Base-by-base conservation (phyloP, 2,797 vertebrate species). In the Euphonia xanthogaster region DNA sequence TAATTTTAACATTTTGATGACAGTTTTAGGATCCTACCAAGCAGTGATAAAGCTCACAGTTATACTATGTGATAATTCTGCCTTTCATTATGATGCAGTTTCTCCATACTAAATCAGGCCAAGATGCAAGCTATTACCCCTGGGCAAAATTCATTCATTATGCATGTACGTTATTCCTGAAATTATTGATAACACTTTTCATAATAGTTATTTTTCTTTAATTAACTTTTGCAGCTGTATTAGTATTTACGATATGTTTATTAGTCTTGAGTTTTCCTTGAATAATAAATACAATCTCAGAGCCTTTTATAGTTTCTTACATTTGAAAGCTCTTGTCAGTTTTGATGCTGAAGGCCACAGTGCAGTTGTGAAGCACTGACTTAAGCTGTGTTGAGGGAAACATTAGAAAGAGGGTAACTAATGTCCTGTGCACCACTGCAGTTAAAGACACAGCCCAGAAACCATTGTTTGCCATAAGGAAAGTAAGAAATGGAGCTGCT, bases 121-220 rank as follows among this genome's bases (percentile, higher is more conserved):
- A 97, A 97, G 98, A 98, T 93, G 96, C 97, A 98, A 98, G 98
- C 98, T 97, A 97, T 98, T 97, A 98, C 98, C 99, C 98, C 88
- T 94, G 96, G 99, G 99, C 98, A 98, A 98, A 97, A 97, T 96
- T 97, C 97, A 99, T 99, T 98, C 97, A 99, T 99, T 98, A 99
- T 99, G 97, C 97, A 98, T 98, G 98, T 98, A 97, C 45, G 65
- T 99, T 98, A 98, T 99, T 99, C 98, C 98, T 98, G 98, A 97
- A 98, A 99, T 98, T 99, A 99, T 99, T 98, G 98, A 98, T 98
- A 98, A 99, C 98, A 96, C 96, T 98, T 98, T 98, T 98, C 95
- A 98, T 98, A 98, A 98, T 96, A 98, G 98, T 98, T 98, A 98
- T 98, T 99, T 99, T 98, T 98, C 98, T 98, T 98, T 98, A 97